Base-by-base conservation (phyloP, 2,888 invertebrate species). In the Acrobeloides nanus region DNA sequence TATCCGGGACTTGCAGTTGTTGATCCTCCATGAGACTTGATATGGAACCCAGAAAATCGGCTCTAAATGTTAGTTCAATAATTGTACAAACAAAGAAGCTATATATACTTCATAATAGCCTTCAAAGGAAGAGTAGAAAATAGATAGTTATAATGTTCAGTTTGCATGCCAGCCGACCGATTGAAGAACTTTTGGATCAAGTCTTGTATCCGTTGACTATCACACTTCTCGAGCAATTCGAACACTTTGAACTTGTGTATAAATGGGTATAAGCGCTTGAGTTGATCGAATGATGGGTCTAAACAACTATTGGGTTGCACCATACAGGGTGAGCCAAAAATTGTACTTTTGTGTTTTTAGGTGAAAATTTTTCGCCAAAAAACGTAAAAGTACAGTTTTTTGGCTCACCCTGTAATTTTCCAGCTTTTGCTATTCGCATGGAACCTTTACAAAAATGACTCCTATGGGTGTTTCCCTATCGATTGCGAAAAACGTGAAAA, bases 71-170 rank as follows among this genome's bases (percentile, higher is more conserved):
- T 10, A 4, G 2, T 12, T 39, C 12, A 4, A 20, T 17, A 24
- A 6, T 21, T 23, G 6, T 17, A 12, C 34, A 21, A 3, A 12
- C n/a, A n/a, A 12, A 10, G 8, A n/a, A 20, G 32, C 3, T 6
- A 10, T 12, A 25, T 31, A 10, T 26, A 43, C 29, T 27, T 6
- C 8, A 44, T 44, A 15, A 44, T 26, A 23, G 25, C 25, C 8
- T 35, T 44, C 23, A 44, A 31, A 4, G 48, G 48, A 15, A 50
- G 26, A 1, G 37, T 29, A 21, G 21, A 37, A 46, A 46, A 48
- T 15, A 47, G 15, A 31, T 20, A 24, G n/a, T 26, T 34, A 29
- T 46, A 47, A 21, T 47, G 24, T 26, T 47, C 47, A n/a, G 10
- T 6, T 32, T 24, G 20, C 6, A 42, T 31, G 10, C 35, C 21